Conservation (phyloP, 30 jellyfish, hydroid and myxozoan species). For the Turritopsis rubra region DNA sequence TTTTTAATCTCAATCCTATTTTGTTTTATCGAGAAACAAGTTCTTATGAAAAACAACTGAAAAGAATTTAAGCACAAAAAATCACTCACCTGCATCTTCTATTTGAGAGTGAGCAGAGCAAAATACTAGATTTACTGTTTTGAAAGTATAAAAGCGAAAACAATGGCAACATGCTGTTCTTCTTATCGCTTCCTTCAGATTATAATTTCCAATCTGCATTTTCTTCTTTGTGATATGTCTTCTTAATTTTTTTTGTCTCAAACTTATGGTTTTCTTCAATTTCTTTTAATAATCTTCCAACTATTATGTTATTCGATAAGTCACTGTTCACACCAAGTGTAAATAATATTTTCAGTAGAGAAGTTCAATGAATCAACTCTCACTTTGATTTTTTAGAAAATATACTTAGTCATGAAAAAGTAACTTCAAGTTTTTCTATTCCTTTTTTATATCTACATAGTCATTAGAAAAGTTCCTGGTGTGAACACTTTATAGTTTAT, state of each 20-base stretch:
- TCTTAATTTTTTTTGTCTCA: background rate
- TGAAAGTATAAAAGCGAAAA: background rate
- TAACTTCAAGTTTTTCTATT: no score
- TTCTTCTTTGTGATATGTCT: background rate
- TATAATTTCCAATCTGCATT: background rate
- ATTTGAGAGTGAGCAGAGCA: no score
- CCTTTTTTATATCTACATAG: no score
- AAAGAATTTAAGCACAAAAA: background rate
- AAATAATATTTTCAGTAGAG: no score
- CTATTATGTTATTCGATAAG: background rate
- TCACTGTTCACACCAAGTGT: background rate
- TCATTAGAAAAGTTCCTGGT: no score
- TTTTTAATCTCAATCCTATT: background rate
- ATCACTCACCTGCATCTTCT: background rate
- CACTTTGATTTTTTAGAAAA: background rate
- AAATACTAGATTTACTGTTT: no score
- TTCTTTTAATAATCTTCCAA: background rate
- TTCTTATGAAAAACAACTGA: background rate
- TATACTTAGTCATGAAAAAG: background rate
- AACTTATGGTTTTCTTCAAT: no score
- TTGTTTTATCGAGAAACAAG: no score
- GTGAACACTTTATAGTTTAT: no score
- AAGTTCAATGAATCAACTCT: background rate
- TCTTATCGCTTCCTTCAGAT: background rate
- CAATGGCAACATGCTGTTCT: background rate